Percentiles rank a stretch among this genome's conserved stretches.
Conservation (phyloP, 2,797 vertebrate species). For the Miichthys miiuy region DNA sequence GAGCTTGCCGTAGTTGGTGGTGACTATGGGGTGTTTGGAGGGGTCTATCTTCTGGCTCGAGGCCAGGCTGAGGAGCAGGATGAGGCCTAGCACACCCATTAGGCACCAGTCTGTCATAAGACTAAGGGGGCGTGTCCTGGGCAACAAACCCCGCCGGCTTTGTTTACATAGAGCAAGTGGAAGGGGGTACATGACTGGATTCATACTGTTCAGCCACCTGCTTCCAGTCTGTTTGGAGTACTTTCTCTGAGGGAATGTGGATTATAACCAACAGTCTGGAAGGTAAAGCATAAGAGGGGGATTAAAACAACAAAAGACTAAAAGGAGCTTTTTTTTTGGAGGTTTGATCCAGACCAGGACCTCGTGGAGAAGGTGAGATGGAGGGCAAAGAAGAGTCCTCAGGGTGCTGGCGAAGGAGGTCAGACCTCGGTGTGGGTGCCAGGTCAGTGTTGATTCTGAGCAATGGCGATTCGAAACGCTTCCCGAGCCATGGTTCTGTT, state of each 20-base stretch:
- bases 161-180: conserved; percentile 54
- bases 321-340: conserved; percentile 14
- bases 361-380: conserved; percentile 18
- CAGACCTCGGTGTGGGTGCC: conserved; percentile 23
- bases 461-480: conserved; percentile 55
- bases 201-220: conserved; percentile 58
- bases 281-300: conserved; percentile 24
- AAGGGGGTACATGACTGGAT: conserved; percentile 71
- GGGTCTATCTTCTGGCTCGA: conserved; percentile 85
- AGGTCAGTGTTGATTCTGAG: conserved; percentile 67
- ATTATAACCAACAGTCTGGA: conserved; percentile 35
- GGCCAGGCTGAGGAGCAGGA: conserved; percentile 78
- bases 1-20: conserved; percentile 92
- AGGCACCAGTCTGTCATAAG: conserved; percentile 73
- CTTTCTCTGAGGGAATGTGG: conserved; percentile 18
- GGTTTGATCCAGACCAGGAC: conserved; percentile 24
- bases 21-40: conserved; percentile 88
- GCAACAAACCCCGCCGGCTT: conserved; percentile 52
- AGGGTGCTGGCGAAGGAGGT: conserved; percentile 31
- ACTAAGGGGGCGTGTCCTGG: conserved; percentile 55
- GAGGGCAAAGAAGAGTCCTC: conserved; percentile 24
- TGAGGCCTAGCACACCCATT: conserved; percentile 77
- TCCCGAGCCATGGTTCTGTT: conserved; percentile 81
- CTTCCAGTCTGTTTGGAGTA: conserved; percentile 30
- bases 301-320: conserved; percentile 27